Evolutionary conservation across 2,113 vertebrate genomes (phyloP).

Genomic region (Acanthisitta chloris): DNA sequence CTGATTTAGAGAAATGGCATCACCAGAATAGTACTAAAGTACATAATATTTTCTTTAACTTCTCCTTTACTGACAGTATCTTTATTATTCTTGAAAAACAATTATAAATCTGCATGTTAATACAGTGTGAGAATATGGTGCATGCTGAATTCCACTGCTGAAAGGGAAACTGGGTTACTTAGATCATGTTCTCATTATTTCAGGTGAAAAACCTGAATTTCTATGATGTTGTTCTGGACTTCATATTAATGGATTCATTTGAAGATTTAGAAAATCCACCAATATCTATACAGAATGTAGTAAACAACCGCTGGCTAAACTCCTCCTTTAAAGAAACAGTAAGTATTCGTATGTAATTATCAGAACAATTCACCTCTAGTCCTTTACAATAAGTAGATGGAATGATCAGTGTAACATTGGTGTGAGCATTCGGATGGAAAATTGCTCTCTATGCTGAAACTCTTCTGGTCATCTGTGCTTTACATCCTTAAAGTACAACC

Average conservation of each 20-base stretch:
- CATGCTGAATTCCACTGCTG: not conserved
- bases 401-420: not conserved
- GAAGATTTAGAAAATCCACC: slow-evolving; percentile 98
- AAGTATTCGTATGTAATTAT: slow-evolving; percentile 44
- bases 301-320: slow-evolving; percentile 97
- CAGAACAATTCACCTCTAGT: not conserved
- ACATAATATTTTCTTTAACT: not conserved
- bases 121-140: not conserved
- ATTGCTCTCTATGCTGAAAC: not conserved
- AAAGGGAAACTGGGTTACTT: slow-evolving; percentile 29
- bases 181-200: slow-evolving; percentile 28
- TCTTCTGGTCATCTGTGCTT: not conserved
- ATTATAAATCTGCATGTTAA: not conserved
- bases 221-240: slow-evolving; percentile 96
- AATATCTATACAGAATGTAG: slow-evolving; percentile 91
- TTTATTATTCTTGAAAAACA: not conserved
- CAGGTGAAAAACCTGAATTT: slow-evolving; percentile 96
- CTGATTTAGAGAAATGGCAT: slow-evolving; percentile 3
- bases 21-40: not conserved
- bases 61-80: not conserved
- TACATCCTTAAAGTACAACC: not conserved
- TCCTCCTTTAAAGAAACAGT: slow-evolving; percentile 96
- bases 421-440: not conserved
- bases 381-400: not conserved
- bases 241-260: slow-evolving; percentile 97